Percentiles rank a stretch among this genome's conserved stretches.
These are phyloP conservation scores for Pipistrellus pipistrellus DNA, from an alignment of 2,797 vertebrate genomes.

Conservation along the genomic window DNA sequence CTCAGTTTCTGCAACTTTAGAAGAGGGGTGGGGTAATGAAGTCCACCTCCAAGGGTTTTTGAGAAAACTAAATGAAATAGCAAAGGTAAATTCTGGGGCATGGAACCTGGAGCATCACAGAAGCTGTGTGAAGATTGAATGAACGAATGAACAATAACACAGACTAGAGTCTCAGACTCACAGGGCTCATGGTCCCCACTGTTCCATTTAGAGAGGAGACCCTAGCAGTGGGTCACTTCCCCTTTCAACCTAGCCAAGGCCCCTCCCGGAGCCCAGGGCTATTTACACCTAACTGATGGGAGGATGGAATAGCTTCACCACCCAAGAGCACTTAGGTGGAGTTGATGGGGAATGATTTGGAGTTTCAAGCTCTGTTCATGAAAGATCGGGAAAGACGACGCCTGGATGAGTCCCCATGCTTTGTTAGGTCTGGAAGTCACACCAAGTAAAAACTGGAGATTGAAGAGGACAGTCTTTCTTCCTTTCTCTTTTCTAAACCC, in stretches of 20 bases:
- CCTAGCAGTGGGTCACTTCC: neutral
- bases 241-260: neutral
- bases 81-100: neutral
- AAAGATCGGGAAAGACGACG: neutral
- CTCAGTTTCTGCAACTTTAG: constrained; percentile 1
- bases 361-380: neutral
- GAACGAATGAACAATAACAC: neutral
- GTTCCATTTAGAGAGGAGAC: neutral
- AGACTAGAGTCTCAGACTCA: neutral
- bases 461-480: neutral
- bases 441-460: neutral
- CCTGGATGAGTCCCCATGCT: neutral
- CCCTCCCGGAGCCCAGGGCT: neutral
- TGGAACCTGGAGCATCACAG: neutral
- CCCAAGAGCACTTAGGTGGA: neutral
- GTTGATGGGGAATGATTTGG: neutral
- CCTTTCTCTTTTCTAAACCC: constrained; percentile 37
- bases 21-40: accelerated
- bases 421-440: neutral
- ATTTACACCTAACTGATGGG: neutral
- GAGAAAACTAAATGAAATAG: constrained; percentile 34
- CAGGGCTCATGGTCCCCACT: neutral
- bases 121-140: neutral
- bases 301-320: neutral
- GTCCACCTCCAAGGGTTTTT: neutral